Evolutionary conservation across 2,113 vertebrate species (phyloP), one percentile per base, ranked within the genome.

Genomic region (Pseudopipra pipra): DNA sequence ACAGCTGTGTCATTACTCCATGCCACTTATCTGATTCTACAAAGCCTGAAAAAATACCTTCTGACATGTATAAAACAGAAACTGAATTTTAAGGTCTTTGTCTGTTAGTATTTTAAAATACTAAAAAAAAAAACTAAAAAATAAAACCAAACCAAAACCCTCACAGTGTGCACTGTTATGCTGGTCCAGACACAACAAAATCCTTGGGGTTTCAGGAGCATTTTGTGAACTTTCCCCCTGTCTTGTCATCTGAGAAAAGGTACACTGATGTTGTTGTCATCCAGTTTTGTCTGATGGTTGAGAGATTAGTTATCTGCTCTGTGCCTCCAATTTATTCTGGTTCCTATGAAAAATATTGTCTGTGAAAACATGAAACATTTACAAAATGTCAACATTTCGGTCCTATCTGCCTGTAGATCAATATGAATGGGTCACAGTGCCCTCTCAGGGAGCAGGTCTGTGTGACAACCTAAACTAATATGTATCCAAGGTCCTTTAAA

Each of bases 391-490:
- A 91, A 84, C 47, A 77, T 76, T 93, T 94, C 5, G 0, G 59
- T 94, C 76, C 59, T 96, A 90, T 95, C 90, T 86, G 85, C 30
- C 1, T 46, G 76, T 20, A 67, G 91, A 94, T 95, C 95, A 55
- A 79, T 89, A 66, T 22, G 49, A 81, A 49, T 33, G 86, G 95
- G 95, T 96, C 93, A 94, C 89, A 84, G 86, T 89, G 82, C 95
- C 96, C 94, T 92, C 71, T 85, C 46, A 59, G 66, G 76, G 65
- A 75, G 47, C 58, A 95, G 88, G 94, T 87, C 89, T 95, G 82
- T 31, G 5, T 97, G 94, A 84, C 91, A 85, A 87, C 43, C 33
- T 81, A 43, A 95, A 90, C 66, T 78, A 95, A 44, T 85, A 80
- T 59, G 67, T 90, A 54, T 70, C 66, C 79, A 77, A 65, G 41